These are phyloP conservation scores for Euleptes europaea DNA, from an alignment of 2,113 vertebrate species.

Conservation along the genomic window DNA sequence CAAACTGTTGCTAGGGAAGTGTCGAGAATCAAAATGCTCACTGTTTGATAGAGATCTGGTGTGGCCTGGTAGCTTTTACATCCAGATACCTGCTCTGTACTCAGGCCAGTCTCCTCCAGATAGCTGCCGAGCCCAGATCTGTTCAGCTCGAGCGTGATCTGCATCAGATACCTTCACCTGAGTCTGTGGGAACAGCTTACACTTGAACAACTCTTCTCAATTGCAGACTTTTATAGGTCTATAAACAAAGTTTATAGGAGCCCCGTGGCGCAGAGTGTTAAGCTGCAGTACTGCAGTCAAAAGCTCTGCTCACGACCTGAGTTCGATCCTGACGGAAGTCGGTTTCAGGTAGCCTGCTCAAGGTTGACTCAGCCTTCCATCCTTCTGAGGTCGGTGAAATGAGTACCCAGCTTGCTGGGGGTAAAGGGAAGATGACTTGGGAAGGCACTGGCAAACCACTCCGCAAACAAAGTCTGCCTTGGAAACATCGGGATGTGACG, in stretches of 20 bases:
- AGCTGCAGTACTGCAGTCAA: too few species aligned
- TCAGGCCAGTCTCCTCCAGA: neutral
- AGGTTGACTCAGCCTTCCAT: too few species aligned
- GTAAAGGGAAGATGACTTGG: too few species aligned
- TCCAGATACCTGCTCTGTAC: neutral
- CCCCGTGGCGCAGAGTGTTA: too few species aligned
- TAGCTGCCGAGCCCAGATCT: neutral
- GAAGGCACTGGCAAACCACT: too few species aligned
- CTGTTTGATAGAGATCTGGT: neutral
- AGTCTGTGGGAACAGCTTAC: neutral
- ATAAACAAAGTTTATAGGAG: neutral
- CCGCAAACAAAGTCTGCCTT: too few species aligned
- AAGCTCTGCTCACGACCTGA: too few species aligned
- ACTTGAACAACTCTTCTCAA: neutral
- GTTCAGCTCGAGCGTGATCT: neutral
- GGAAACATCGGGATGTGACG: too few species aligned
- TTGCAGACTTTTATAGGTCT: neutral
- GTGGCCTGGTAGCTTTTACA: neutral
- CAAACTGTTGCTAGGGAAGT: neutral
- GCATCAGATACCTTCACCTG: neutral
- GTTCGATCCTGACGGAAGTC: too few species aligned
- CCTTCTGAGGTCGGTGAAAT: too few species aligned
- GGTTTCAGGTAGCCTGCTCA: too few species aligned
- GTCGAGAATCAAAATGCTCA: neutral
- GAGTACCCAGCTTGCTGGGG: too few species aligned